These are phyloP conservation scores for Lasius platythorax DNA, from an alignment of 2,888 invertebrate species.

Conservation along the genomic window DNA sequence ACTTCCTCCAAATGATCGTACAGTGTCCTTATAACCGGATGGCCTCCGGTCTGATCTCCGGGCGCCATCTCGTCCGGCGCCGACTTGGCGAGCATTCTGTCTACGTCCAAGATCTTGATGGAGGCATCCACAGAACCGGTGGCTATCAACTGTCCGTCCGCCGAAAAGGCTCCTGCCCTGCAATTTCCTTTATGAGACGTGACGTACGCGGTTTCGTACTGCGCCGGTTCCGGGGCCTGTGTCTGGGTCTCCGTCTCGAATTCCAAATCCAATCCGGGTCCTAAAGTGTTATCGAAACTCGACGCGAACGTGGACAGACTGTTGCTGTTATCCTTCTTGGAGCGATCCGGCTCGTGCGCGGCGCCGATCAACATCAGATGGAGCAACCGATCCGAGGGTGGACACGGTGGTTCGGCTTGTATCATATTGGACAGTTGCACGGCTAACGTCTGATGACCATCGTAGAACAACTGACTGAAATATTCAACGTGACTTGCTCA, in stretches of 20 bases:
- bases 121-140: conserved; percentile 99
- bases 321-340: conserved; percentile 87
- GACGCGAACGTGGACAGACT: conserved; percentile 87
- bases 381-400: conserved; percentile 97
- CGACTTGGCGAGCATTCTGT: conserved; percentile 99
- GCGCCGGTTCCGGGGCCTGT: conserved; percentile 97
- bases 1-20: conserved; percentile 99
- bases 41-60: conserved; percentile 95
- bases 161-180: conserved; percentile 97
- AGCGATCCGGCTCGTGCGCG: conserved; percentile 92
- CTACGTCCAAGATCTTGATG: conserved; percentile 99
- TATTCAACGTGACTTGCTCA: conserved; percentile 22
- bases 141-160: conserved; percentile 97
- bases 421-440: conserved; percentile 93
- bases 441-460: conserved; percentile 98
- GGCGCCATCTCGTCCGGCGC: conserved; percentile 95
- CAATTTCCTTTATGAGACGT: conserved; percentile 99
- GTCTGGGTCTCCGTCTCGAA: conserved; percentile 98
- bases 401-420: conserved; percentile 97
- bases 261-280: conserved; percentile 95
- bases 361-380: conserved; percentile 95
- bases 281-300: conserved; percentile 89
- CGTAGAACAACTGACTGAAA: conserved; percentile 97
- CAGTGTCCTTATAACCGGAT: conserved; percentile 98
- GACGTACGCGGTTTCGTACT: conserved; percentile 99